Conservation (phyloP, 1,140 invertebrate genomes). For the Tribolium madens region DNA sequence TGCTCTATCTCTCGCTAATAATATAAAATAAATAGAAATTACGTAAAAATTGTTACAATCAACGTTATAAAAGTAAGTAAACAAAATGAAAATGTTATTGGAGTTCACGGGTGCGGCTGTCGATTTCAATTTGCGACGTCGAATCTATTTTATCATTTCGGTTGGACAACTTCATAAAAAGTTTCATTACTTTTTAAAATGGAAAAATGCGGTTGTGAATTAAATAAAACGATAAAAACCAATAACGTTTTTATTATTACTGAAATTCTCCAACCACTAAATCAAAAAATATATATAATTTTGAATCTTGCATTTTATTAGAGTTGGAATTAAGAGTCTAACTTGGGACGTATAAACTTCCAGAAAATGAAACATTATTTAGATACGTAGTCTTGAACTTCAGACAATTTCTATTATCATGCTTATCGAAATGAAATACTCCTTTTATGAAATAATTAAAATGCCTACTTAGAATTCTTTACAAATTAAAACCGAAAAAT, state of each 20-base stretch:
- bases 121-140: not conserved
- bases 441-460: too few species aligned
- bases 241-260: conserved; percentile 17
- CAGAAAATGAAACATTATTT: not conserved
- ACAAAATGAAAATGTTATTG: conserved; percentile 11
- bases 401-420: not conserved
- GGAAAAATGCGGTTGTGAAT: conserved; percentile 10
- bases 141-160: conserved; percentile 3
- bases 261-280: conserved; percentile 1
- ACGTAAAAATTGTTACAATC: not conserved
- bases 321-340: not conserved
- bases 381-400: not conserved
- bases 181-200: conserved; percentile 18
- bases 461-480: not conserved
- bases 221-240: conserved; percentile 21
- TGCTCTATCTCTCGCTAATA: not conserved
- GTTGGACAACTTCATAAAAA: conserved; percentile 17
- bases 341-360: not conserved
- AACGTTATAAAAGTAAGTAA: not conserved
- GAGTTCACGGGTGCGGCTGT: not conserved
- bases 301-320: not conserved
- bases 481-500: not conserved
- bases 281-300: conserved; percentile 7
- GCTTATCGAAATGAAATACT: not conserved
- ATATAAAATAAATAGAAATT: not conserved